Conservation (phyloP, 2,113 vertebrate genomes). For the Hippolais icterina region DNA sequence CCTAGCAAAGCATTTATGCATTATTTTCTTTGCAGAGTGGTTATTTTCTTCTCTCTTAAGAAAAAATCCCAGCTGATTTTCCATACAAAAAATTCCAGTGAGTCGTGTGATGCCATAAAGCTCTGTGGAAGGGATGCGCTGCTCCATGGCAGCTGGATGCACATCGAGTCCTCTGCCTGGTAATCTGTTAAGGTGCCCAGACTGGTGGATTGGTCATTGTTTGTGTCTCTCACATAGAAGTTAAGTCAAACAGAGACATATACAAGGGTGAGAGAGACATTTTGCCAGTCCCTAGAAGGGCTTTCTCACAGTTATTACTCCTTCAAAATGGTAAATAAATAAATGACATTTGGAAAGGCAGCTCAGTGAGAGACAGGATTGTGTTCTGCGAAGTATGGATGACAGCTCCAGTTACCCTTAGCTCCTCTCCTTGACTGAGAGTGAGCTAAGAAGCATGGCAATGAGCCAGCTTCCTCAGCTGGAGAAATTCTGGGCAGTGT, state of each 20-base stretch:
- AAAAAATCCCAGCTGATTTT: background rate
- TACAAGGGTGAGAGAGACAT: background rate
- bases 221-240: background rate
- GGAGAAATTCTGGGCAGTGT: background rate
- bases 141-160: background rate
- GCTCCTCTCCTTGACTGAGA: background rate
- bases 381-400: background rate
- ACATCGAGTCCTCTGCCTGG: background rate
- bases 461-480: background rate
- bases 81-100: background rate
- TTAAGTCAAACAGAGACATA: background rate
- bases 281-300: background rate
- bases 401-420: background rate
- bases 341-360: background rate
- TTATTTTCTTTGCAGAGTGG: background rate
- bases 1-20: background rate
- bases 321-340: background rate
- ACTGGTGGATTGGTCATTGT: background rate
- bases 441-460: background rate
- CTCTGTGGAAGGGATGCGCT: background rate
- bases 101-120: background rate
- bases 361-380: background rate
- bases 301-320: background rate
- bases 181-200: background rate
- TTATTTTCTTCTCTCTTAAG: background rate